Percentiles rank a stretch among this genome's conserved stretches.
Conservation (phyloP, 2,888 invertebrate genomes). For the Hololepta plana region DNA sequence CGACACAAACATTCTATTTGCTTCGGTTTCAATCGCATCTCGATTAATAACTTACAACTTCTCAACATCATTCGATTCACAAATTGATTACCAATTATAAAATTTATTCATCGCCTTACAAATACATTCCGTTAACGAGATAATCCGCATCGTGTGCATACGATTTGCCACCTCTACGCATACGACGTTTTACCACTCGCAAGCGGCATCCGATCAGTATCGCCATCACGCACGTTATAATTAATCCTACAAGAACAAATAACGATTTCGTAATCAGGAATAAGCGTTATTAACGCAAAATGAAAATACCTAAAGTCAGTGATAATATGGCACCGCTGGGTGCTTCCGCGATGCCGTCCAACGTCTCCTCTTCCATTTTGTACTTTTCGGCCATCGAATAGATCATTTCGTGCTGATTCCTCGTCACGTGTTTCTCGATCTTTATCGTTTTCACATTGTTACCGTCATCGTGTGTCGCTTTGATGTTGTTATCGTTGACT, state of each 20-base stretch:
- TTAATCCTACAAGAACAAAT: constrained; percentile 44
- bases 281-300: not conserved
- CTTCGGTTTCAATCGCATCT: constrained; percentile 5
- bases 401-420: constrained; percentile 9
- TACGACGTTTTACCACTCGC: constrained; percentile 53
- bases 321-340: constrained; percentile 69
- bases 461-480: constrained; percentile 6
- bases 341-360: constrained; percentile 45
- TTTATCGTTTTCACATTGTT: constrained; percentile 3
- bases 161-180: constrained; percentile 60
- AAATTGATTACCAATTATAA: no score
- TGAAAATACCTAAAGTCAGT: constrained; percentile 44
- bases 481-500: constrained; percentile 8
- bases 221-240: constrained; percentile 63
- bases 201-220: constrained; percentile 69
- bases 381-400: constrained; percentile 9
- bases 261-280: constrained; percentile 8
- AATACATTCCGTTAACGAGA: constrained; percentile 95
- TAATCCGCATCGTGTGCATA: constrained; percentile 92
- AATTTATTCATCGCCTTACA: constrained; percentile 32
- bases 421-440: constrained; percentile 12
- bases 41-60: constrained; percentile 6
- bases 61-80: no score
- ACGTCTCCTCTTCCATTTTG: constrained; percentile 10
- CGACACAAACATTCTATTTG: no score